Base-by-base conservation (phyloP, 1,140 invertebrate genomes). In the Papilio helenus region DNA sequence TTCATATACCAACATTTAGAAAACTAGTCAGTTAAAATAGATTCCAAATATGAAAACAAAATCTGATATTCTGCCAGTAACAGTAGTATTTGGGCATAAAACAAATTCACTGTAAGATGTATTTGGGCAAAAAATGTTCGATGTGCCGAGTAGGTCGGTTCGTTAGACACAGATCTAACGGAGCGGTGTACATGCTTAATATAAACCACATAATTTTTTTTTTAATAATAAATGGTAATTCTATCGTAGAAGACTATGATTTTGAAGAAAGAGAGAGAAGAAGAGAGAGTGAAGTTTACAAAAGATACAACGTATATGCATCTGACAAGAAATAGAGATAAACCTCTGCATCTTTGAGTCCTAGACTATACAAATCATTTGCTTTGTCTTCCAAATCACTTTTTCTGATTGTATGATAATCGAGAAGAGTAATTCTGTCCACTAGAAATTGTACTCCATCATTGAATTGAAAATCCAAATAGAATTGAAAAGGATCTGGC, bases 171-270 rank as follows among this genome's bases (percentile, higher is more conserved):
- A 20, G 42, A 74, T 20, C 44, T 51, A 74, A 49, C 72, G 72
- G 20, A n/a, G 72, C 72, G 72, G 2, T 16, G 42, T 74, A 44
- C 42, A 73, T 73, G 72, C n/a, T 29, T 74, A 74, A 51, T 74
- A n/a, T 44, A 51, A 49, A 46, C 44, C n/a, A 46, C 72, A 26
- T 26, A 26, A 72, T 34, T 0, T 26, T 29, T n/a, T 72, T 3
- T 29, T 29, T 1, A 68, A 29, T 68, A 7, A 7, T 0, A 55
- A 20, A 55, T 8, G 18, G 51, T n/a, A 18, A 51, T 51, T 18
- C 16, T 16, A 49, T 49, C 46, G n/a, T 18, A 20, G 18, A 49
- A 49, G 46, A 49, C 46, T 49, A 8, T 39, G 7, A 39, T 5
- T 39, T 39, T 39, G 34, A 39, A 39, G 34, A 39, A 4, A 39